These are phyloP conservation scores for Agrotis segetum DNA, from an alignment of 2,888 invertebrate genomes.

Conservation along the genomic window DNA sequence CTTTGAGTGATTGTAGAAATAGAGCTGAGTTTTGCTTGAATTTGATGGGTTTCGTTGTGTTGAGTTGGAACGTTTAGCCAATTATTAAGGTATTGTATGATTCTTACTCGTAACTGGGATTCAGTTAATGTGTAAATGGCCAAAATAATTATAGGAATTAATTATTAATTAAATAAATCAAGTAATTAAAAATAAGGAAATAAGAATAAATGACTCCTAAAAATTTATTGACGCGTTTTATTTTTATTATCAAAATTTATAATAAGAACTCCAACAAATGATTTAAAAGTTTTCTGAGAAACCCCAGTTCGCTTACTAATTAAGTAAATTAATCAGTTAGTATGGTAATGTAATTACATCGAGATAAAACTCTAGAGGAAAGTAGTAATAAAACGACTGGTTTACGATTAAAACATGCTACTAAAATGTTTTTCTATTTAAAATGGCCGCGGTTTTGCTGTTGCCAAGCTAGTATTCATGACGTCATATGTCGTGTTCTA, in stretches of 20 bases:
- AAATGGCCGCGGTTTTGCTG: conserved; percentile 43
- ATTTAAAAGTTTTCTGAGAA: conserved; percentile 41
- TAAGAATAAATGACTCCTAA: not conserved
- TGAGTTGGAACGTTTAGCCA: too few species aligned
- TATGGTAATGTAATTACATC: conserved; percentile 63
- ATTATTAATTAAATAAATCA: too few species aligned
- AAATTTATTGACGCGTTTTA: conserved; percentile 22
- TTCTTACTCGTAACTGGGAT: too few species aligned
- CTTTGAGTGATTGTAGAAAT: not conserved
- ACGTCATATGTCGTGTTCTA: conserved; percentile 44
- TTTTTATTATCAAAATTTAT: conserved; percentile 12
- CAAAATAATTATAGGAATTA: too few species aligned
- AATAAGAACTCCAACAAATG: conserved; percentile 44
- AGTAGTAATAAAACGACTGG: conserved; percentile 55
- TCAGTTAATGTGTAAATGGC: too few species aligned
- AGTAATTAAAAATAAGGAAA: too few species aligned
- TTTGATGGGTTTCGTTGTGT: not conserved
- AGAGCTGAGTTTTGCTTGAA: not conserved
- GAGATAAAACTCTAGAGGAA: conserved; percentile 60
- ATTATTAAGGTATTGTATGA: too few species aligned
- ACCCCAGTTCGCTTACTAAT: conserved; percentile 43
- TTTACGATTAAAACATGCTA: conserved; percentile 49
- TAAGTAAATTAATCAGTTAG: conserved; percentile 59
- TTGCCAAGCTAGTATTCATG: conserved; percentile 42
- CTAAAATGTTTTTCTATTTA: conserved; percentile 46